Conservation (phyloP, 2,888 invertebrate genomes). For the Bursaphelenchus okinawaensis region DNA sequence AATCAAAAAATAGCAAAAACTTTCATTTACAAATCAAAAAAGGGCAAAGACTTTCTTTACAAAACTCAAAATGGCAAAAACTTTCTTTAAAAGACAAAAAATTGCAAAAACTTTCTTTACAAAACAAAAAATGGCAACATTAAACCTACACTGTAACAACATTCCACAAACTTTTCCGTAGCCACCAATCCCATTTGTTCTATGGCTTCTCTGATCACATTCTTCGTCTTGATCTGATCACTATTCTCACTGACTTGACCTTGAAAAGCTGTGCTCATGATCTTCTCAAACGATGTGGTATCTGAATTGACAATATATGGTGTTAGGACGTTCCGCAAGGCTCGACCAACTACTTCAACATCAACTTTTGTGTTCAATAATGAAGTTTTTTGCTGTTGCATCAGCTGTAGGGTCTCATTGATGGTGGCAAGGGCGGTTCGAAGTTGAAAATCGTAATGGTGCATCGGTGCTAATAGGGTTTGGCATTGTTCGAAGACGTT, state of each 20-base stretch:
- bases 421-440: conserved; percentile 25
- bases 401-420: conserved; percentile 20
- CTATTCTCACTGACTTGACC: neutral
- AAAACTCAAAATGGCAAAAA: too few relatives aligned
- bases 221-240: conserved; percentile 5
- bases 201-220: conserved; percentile 3
- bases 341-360: conserved; percentile 5
- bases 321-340: conserved; percentile 14
- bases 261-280: neutral
- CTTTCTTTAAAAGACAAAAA: too few relatives aligned
- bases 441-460: conserved; percentile 32
- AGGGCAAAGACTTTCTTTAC: too few relatives aligned
- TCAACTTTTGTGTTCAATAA: conserved; percentile 16
- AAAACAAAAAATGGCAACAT: too few relatives aligned
- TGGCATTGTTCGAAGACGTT: conserved; percentile 21
- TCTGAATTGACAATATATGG: conserved; percentile 16
- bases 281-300: conserved; percentile 11
- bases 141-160: conserved; percentile 15
- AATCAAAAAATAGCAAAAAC: too few relatives aligned
- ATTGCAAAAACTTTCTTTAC: too few relatives aligned
- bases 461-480: conserved; percentile 28
- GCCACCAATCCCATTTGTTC: conserved; percentile 16
- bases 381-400: conserved; percentile 5
- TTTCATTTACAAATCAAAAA: too few relatives aligned
- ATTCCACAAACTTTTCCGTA: conserved; percentile 19